Percentiles rank a stretch among this genome's conserved stretches.
Evolutionary conservation across 2,113 vertebrate species (phyloP).

Genomic region (Ictalurus punctatus): DNA sequence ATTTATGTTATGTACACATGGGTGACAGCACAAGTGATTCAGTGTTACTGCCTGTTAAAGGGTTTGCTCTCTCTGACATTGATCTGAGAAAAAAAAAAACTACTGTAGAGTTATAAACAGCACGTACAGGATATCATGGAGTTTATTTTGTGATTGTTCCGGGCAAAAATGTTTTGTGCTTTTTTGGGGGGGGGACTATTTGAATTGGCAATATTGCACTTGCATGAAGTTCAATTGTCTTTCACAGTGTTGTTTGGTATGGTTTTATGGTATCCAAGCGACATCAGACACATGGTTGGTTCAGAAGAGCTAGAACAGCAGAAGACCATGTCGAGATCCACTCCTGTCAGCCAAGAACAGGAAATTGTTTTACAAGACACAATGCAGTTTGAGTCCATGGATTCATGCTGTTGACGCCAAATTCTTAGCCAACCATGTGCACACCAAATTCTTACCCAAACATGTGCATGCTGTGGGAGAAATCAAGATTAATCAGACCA

Average conservation of each 20-base stretch:
- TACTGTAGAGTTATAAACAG: no score
- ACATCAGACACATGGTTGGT: not conserved
- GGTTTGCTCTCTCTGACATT: not conserved
- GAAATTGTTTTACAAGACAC: not conserved
- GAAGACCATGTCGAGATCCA: not conserved
- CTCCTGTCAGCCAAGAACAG: not conserved
- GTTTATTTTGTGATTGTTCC: no score
- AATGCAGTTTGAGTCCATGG: not conserved
- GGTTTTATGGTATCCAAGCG: not conserved
- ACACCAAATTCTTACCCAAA: not conserved
- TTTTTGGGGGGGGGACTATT: not conserved
- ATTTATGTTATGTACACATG: not conserved
- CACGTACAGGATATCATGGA: no score
- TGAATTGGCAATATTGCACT: not conserved
- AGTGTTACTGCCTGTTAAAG: not conserved
- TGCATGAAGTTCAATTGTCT: not conserved
- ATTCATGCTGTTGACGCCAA: not conserved
- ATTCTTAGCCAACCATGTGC: not conserved
- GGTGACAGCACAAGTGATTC: not conserved
- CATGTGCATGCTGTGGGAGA: not conserved
- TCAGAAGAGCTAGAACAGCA: not conserved
- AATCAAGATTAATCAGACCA: not conserved
- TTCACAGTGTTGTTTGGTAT: not conserved
- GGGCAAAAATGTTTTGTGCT: no score
- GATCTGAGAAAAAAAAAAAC: not conserved